These are phyloP conservation scores for Acomys russatus DNA, from an alignment of 2,797 vertebrate genomes.

Conservation along the genomic window DNA sequence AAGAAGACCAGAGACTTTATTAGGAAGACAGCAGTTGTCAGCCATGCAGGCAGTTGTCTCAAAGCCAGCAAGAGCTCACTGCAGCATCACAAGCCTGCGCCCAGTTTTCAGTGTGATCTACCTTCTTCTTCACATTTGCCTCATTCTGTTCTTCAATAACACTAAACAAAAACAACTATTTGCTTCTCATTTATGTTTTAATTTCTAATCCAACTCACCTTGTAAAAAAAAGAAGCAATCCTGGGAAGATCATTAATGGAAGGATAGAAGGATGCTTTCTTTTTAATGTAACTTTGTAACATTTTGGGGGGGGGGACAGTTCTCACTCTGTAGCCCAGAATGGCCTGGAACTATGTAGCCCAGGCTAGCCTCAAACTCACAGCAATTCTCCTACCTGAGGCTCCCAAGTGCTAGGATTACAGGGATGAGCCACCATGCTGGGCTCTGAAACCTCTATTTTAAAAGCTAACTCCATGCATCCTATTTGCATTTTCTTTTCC, in stretches of 20 bases:
- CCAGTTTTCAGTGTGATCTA: constrained; percentile 59
- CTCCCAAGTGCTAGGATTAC: not conserved
- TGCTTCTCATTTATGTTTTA: constrained; percentile 59
- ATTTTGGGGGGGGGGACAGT: not conserved
- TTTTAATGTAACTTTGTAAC: constrained; percentile 6
- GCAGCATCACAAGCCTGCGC: constrained; percentile 48
- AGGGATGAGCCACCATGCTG: not conserved
- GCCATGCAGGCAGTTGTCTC: constrained; percentile 65
- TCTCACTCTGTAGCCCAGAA: not conserved
- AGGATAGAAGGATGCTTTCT: constrained; percentile 57
- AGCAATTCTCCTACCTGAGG: not conserved
- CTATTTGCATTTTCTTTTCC: constrained; percentile 64
- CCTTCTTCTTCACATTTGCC: constrained; percentile 56
- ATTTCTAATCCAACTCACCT: constrained; percentile 37
- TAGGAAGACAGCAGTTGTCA: constrained; percentile 57
- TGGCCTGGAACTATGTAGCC: not conserved
- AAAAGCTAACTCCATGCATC: constrained; percentile 46
- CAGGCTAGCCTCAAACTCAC: not conserved
- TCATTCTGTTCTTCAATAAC: constrained; percentile 28
- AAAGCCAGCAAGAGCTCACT: constrained; percentile 31
- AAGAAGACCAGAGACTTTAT: constrained; percentile 19
- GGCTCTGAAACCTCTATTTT: not conserved
- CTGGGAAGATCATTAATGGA: constrained; percentile 35
- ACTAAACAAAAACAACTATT: constrained; percentile 50
- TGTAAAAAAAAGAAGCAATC: constrained; percentile 4